phyloP scores from a whole-genome alignment of 1,140 invertebrate species.

The Calosoma granatense region DNA sequence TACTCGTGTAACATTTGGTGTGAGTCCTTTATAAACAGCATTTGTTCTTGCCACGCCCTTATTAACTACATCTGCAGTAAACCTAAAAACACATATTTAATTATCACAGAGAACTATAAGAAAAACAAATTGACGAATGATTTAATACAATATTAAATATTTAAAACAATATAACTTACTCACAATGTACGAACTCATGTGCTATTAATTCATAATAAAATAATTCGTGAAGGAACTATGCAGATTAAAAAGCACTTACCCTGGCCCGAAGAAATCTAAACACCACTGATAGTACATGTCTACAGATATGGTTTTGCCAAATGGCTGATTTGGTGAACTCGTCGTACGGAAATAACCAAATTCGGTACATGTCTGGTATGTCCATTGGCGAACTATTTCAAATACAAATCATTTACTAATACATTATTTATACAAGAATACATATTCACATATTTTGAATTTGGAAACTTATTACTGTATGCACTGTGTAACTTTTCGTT shows the following conservation, averaged over 20 bases:
- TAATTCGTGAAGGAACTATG: too few species aligned
- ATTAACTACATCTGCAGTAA: conserved; percentile 37
- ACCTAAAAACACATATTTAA: conserved; percentile 19
- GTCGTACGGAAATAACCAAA: conserved; percentile 72
- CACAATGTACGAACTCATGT: too few species aligned
- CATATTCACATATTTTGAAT: too few species aligned
- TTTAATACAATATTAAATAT: too few species aligned
- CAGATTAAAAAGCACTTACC: too few species aligned
- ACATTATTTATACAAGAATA: too few species aligned
- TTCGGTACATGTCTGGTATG: conserved; percentile 72
- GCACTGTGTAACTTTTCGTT: too few species aligned
- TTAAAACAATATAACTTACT: too few species aligned
- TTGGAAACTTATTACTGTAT: too few species aligned
- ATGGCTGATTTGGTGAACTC: conserved; percentile 45
- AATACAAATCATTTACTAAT: too few species aligned
- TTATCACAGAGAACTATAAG: neutral
- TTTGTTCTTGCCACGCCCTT: conserved; percentile 45
- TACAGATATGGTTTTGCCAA: conserved; percentile 45
- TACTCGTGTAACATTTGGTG: conserved; percentile 46
- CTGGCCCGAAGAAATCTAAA: neutral
- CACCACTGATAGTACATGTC: neutral
- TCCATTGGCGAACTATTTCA: conserved; percentile 53
- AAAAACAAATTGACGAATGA: neutral
- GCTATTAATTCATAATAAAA: too few species aligned
- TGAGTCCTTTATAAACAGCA: conserved; percentile 44